Percentiles rank a stretch among this genome's conserved stretches.
phyloP scores from a whole-genome alignment of 2,797 vertebrate genomes.

The Passerculus sandwichensis region DNA sequence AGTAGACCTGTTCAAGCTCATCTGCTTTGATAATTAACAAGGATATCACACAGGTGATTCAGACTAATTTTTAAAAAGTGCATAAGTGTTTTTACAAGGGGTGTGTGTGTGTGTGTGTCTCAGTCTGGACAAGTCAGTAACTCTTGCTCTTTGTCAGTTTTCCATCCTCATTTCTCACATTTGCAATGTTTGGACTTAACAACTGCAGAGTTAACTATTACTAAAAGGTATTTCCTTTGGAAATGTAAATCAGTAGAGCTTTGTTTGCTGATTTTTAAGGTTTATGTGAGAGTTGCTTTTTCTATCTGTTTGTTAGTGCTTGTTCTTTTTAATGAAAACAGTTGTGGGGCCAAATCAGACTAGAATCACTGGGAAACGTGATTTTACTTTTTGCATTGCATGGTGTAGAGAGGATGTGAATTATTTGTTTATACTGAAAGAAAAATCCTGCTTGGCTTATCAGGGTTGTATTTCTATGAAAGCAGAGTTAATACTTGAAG shows the following conservation, averaged over 20 bases:
- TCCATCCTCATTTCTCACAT: neutral
- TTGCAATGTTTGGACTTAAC: neutral
- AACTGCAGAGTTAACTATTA: slow-evolving; percentile 14
- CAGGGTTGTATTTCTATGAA: neutral
- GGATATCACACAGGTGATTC: neutral
- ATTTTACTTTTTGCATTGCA: neutral
- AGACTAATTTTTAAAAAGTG: neutral
- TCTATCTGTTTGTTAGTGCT: neutral
- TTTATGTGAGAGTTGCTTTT: neutral
- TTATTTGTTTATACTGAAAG: neutral
- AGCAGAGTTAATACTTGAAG: neutral
- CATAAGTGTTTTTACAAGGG: neutral
- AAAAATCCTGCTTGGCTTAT: slow-evolving; percentile 13
- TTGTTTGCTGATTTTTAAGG: neutral
- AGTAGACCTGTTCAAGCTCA: neutral
- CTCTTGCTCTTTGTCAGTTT: neutral
- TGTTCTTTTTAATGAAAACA: neutral
- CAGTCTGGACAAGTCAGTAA: neutral
- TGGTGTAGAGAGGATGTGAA: neutral
- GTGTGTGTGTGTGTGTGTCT: neutral
- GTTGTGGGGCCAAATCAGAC: neutral
- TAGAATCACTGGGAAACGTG: neutral
- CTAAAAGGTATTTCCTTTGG: slow-evolving; percentile 19
- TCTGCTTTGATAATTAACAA: slow-evolving; percentile 9
- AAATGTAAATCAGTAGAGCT: slow-evolving; percentile 21